These are phyloP conservation scores for Teleogryllus oceanicus DNA, from an alignment of 2,888 invertebrate genomes.

Conservation along the genomic window DNA sequence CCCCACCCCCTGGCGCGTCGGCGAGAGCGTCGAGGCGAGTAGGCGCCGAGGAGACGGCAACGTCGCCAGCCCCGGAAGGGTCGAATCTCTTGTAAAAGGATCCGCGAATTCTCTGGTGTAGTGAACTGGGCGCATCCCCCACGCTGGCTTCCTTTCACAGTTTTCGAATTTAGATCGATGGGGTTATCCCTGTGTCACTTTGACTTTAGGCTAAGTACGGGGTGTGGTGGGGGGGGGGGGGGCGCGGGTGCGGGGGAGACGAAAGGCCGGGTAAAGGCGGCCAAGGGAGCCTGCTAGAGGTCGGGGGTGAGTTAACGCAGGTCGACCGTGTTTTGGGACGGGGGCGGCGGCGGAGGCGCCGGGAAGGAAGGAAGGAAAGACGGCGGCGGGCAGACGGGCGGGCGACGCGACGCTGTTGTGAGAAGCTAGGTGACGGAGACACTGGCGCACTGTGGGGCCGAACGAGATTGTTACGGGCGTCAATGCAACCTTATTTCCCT, in stretches of 20 bases:
- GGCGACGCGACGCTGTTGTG: no score
- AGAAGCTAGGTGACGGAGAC: no score
- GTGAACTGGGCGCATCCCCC: conserved; percentile 5
- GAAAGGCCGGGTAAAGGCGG: not conserved
- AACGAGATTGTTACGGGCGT: no score
- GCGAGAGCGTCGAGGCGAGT: not conserved
- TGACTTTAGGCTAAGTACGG: not conserved
- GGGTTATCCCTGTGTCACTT: conserved; percentile 18
- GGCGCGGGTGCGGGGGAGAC: not conserved
- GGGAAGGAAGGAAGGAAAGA: no score
- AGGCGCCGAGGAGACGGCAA: not conserved
- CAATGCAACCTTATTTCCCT: no score
- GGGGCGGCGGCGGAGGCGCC: no score
- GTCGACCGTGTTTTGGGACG: not conserved
- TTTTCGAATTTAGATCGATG: conserved; percentile 18
- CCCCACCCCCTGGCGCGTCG: not conserved
- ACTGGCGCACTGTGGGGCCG: no score
- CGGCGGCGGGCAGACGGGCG: no score
- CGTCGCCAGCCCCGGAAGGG: no score
- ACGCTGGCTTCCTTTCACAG: not conserved
- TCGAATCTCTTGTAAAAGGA: conserved; percentile 4
- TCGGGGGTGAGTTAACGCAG: not conserved
- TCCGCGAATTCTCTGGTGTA: conserved; percentile 1
- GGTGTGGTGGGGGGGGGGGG: not conserved
- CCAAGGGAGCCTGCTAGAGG: not conserved